A percentile compares a stretch with the other conserved stretches of the same genome.
phyloP scores from a whole-genome alignment of 2,113 vertebrate species.

The Psilopsiagon aurifrons region DNA sequence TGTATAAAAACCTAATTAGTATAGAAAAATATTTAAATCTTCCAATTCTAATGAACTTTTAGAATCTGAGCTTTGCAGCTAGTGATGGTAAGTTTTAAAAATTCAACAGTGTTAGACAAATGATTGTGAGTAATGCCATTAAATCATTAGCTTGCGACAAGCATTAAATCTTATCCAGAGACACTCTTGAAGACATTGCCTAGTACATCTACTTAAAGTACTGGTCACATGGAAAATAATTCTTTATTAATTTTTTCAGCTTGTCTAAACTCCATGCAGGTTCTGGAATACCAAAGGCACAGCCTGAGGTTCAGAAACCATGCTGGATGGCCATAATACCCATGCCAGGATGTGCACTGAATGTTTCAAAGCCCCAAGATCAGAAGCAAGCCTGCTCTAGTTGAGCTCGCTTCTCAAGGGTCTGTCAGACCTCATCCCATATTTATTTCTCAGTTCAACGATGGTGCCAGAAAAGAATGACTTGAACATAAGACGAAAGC shows the following conservation, averaged over 20 bases:
- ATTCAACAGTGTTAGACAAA: neutral
- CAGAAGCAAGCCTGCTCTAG: neutral
- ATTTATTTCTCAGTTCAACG: neutral
- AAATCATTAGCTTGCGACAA: neutral
- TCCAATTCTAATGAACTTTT: conserved; percentile 22
- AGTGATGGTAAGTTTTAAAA: conserved; percentile 18
- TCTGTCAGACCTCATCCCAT: neutral
- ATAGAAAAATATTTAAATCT: conserved; percentile 56
- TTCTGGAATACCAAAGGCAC: neutral
- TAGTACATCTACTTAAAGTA: neutral
- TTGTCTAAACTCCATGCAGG: neutral
- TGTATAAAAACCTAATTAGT: conserved; percentile 1
- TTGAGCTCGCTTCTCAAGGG: fast-evolving
- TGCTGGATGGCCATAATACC: neutral
- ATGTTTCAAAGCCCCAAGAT: neutral
- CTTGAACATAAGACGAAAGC: neutral
- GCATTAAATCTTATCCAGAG: neutral
- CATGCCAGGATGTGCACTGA: neutral
- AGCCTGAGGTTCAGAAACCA: neutral
- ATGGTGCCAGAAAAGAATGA: neutral
- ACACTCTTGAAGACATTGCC: neutral
- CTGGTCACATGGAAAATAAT: neutral
- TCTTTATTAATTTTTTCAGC: neutral
- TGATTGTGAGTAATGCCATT: neutral
- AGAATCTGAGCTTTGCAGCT: neutral